Evolutionary conservation across 2,113 vertebrate genomes (phyloP).

Genomic region (Morphnarchus princeps): DNA sequence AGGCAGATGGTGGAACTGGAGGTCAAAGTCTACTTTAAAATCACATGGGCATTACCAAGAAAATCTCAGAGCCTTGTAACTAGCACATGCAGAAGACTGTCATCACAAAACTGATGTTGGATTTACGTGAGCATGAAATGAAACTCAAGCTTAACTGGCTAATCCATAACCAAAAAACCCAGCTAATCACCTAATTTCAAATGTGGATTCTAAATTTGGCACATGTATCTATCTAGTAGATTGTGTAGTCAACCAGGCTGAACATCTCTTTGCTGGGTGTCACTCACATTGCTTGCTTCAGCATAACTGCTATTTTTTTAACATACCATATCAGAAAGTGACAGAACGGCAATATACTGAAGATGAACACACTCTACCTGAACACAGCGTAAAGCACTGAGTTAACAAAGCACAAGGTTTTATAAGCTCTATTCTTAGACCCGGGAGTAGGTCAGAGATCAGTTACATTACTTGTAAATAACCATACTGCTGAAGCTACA

Average conservation of each 20-base stretch:
- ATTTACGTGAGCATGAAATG: neutral
- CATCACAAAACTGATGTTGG: neutral
- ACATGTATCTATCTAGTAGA: rapidly evolving
- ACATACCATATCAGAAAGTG: neutral
- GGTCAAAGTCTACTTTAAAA: neutral
- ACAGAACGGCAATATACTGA: neutral
- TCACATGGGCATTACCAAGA: neutral
- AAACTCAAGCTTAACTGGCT: neutral
- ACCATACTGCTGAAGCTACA: neutral
- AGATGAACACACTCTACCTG: neutral
- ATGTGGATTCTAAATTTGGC: neutral
- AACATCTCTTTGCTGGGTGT: neutral
- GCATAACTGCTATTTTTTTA: neutral
- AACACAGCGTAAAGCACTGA: rapidly evolving
- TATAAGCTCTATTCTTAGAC: neutral
- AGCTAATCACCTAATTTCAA: neutral
- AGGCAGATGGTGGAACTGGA: neutral
- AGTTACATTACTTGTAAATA: neutral
- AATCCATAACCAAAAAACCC: neutral
- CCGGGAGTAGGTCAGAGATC: neutral
- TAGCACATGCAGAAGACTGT: neutral
- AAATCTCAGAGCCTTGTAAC: neutral
- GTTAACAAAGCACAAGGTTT: neutral
- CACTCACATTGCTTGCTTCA: neutral
- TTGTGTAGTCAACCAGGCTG: neutral